These are phyloP conservation scores for Crocuta crocuta DNA, from an alignment of 2,113 vertebrate species.

Conservation along the genomic window DNA sequence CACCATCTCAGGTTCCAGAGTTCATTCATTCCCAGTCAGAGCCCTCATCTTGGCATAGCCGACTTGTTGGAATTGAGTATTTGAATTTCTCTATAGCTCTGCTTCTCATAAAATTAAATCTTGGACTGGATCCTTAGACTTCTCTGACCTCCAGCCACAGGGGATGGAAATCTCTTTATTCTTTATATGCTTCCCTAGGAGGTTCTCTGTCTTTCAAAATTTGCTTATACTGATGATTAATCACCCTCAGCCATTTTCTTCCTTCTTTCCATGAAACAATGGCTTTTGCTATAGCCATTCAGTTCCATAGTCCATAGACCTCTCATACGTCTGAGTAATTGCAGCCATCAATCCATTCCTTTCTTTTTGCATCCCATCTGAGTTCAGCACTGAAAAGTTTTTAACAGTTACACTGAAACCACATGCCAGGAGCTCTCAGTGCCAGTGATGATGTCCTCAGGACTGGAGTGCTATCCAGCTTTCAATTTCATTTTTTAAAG, in stretches of 20 bases:
- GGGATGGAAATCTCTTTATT: not conserved
- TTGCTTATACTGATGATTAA: not conserved
- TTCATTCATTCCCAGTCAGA: not conserved
- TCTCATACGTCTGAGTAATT: not conserved
- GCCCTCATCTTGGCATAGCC: not conserved
- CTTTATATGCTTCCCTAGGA: not conserved
- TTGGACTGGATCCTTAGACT: not conserved
- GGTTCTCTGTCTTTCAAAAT: not conserved
- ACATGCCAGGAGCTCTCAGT: not conserved
- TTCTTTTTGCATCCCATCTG: not conserved
- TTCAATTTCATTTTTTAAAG: not conserved
- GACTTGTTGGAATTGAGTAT: not conserved
- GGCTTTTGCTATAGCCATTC: not conserved
- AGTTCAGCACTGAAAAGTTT: not conserved
- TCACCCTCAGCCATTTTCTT: not conserved
- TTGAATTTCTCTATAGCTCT: not conserved
- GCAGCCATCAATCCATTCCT: not conserved
- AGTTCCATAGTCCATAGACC: not conserved
- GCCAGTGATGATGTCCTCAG: not conserved
- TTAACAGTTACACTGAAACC: not conserved
- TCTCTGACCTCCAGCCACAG: not conserved
- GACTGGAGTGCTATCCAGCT: not conserved
- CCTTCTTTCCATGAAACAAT: not conserved
- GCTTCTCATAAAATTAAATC: not conserved
- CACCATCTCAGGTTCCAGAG: not conserved